These are phyloP conservation scores for Pseudomyrmex concolor DNA, from an alignment of 1,140 invertebrate species.

Conservation along the genomic window DNA sequence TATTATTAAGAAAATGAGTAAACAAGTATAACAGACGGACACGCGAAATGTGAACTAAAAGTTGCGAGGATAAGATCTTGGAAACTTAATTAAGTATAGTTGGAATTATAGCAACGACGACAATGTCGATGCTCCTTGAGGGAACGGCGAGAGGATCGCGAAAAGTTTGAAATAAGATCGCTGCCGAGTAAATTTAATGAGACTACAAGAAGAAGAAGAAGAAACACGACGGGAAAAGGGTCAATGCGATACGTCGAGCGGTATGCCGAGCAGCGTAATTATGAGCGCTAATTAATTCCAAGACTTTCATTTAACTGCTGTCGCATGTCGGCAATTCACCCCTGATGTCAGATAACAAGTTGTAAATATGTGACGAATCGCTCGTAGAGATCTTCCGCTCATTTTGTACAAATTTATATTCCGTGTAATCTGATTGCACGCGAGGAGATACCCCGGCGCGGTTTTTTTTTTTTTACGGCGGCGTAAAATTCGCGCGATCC, in stretches of 20 bases:
- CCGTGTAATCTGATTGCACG: conserved; percentile 11
- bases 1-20: not conserved
- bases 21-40: not conserved
- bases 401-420: conserved; percentile 66
- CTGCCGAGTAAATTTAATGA: conserved; percentile 49
- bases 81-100: conserved; percentile 27
- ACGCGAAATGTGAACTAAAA: not conserved
- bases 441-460: not conserved
- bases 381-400: conserved; percentile 59
- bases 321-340: conserved; percentile 62
- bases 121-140: not conserved
- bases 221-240: conserved; percentile 25
- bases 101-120: not conserved
- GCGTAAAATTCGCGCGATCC: conserved; percentile 11
- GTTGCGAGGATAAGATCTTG: conserved; percentile 1
- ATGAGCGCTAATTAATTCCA: conserved; percentile 77
- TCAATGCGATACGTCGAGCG: conserved; percentile 24
- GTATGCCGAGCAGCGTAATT: conserved; percentile 64
- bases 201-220: conserved; percentile 37
- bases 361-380: conserved; percentile 43
- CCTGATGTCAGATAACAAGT: not conserved
- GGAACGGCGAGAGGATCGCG: conserved; percentile 4
- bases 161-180: conserved; percentile 47
- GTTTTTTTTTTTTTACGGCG: conserved; percentile 5
- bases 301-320: conserved; percentile 71